These are phyloP conservation scores for Crossoptilon crossoptilon DNA, from an alignment of 2,797 vertebrate genomes.

Conservation along the genomic window DNA sequence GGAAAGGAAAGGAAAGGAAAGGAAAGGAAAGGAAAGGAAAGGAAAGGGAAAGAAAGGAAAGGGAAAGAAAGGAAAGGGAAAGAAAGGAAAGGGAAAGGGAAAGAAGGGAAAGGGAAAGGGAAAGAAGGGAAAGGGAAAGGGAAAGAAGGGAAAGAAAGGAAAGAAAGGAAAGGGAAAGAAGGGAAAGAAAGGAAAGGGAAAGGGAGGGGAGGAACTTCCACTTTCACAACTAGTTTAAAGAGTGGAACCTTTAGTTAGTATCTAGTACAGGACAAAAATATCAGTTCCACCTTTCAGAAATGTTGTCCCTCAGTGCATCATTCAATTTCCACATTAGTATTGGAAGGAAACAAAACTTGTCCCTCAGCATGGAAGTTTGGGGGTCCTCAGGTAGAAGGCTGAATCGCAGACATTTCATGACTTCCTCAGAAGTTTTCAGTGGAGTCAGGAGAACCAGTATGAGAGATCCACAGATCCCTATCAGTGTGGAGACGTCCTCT, in stretches of 20 bases:
- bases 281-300: background rate
- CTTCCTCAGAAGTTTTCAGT: background rate
- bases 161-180: rapidly evolving
- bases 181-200: too few relatives aligned
- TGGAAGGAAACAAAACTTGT: background rate
- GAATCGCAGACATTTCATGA: background rate
- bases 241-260: background rate
- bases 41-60: too few relatives aligned
- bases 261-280: background rate
- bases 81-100: too few relatives aligned
- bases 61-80: too few relatives aligned
- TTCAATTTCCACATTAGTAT: background rate
- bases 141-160: too few relatives aligned
- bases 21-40: too few relatives aligned
- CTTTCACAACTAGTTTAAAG: background rate
- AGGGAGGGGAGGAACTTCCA: too few relatives aligned
- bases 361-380: background rate
- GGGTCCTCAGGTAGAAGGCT: background rate
- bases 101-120: rapidly evolving
- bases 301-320: background rate
- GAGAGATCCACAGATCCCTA: background rate
- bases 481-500: background rate
- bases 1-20: too few relatives aligned
- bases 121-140: rapidly evolving
- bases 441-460: background rate